Conservation (phyloP, 2,113 vertebrate species). For the Dipodomys spectabilis region DNA sequence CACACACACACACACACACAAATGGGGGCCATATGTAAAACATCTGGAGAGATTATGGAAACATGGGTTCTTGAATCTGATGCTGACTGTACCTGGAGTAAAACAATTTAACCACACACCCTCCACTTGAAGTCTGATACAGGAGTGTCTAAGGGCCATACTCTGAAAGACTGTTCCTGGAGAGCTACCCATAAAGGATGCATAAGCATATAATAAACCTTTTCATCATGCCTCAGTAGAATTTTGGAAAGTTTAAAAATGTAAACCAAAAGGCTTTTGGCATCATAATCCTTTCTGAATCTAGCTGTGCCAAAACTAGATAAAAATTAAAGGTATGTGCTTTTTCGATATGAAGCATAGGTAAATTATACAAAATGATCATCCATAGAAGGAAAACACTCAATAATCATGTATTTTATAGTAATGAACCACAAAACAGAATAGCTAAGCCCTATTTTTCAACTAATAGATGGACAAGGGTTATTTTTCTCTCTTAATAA, state of each 20-base stretch:
- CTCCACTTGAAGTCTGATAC: not conserved
- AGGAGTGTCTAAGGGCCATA: not conserved
- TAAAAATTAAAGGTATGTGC: conserved; percentile 45
- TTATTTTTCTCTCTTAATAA: conserved; percentile 28
- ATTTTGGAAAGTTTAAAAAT: conserved; percentile 20
- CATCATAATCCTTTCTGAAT: conserved; percentile 23
- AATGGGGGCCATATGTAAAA: not conserved
- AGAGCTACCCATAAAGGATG: not conserved
- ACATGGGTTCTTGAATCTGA: not conserved
- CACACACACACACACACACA: not conserved
- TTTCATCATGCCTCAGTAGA: not conserved
- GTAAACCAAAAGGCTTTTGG: conserved; percentile 50
- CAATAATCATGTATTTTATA: conserved; percentile 19
- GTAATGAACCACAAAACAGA: conserved; percentile 33
- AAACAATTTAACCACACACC: not conserved
- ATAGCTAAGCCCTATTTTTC: conserved; percentile 42
- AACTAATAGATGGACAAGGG: not conserved
- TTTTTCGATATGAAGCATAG: conserved; percentile 17
- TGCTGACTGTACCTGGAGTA: not conserved
- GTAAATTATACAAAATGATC: conserved; percentile 40
- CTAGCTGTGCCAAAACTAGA: not conserved
- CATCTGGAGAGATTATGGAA: not conserved
- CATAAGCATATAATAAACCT: not conserved
- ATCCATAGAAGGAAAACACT: conserved; percentile 22
- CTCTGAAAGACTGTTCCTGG: not conserved